Evolutionary conservation across 2,113 vertebrate species (phyloP).

Genomic region (Arvicanthis niloticus): DNA sequence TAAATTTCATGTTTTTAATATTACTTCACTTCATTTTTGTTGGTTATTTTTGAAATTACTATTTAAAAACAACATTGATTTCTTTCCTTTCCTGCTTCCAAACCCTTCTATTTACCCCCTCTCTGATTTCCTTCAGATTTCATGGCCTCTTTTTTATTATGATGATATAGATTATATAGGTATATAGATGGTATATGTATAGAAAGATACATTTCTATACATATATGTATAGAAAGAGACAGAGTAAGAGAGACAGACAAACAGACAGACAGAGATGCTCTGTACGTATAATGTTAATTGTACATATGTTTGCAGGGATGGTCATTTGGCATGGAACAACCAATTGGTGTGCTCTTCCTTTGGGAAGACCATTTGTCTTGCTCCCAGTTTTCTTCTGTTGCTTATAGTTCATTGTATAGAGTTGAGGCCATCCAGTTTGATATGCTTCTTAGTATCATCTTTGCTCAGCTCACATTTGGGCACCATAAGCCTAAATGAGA

Average conservation of each 20-base stretch:
- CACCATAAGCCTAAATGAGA: not conserved
- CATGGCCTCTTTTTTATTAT: not conserved
- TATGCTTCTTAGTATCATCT: not conserved
- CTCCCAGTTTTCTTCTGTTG: too few species aligned
- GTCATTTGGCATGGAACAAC: not conserved
- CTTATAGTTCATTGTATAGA: not conserved
- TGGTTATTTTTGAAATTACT: not conserved
- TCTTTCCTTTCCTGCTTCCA: not conserved
- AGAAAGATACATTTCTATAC: too few species aligned
- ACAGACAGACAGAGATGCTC: not conserved
- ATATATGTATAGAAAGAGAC: too few species aligned
- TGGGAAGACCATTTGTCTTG: not conserved
- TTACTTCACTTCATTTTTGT: not conserved
- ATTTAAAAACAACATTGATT: not conserved
- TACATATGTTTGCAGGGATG: not conserved
- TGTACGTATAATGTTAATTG: not conserved
- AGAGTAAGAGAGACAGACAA: too few species aligned
- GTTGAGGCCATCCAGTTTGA: not conserved
- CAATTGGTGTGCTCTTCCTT: not conserved
- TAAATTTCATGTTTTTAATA: not conserved
- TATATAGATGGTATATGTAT: too few species aligned
- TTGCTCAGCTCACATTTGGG: not conserved
- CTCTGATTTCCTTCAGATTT: not conserved
- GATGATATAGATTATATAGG: not conserved
- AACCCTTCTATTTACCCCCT: not conserved